Evolutionary conservation across 2,113 vertebrate species (phyloP).

Genomic region (Ceratotherium simum): DNA sequence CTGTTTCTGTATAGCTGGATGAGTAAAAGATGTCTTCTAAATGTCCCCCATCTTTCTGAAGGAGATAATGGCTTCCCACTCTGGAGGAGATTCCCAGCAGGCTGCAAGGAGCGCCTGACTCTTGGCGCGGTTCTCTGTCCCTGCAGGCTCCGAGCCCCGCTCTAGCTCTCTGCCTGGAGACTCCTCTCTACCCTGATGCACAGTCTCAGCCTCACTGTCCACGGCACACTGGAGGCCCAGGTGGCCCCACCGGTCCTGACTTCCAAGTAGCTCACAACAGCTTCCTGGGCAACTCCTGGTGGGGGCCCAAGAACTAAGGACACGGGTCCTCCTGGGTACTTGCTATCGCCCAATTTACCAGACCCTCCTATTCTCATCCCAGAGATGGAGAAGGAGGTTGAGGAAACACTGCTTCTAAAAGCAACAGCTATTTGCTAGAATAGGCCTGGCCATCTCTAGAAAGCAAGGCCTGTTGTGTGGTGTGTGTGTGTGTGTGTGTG

Average conservation of each 20-base stretch:
- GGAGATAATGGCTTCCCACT: background rate
- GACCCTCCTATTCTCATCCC: background rate
- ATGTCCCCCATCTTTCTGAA: background rate
- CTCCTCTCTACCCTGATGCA: too few relatives aligned
- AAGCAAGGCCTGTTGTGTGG: background rate
- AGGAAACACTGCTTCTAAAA: background rate
- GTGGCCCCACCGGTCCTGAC: fast-evolving
- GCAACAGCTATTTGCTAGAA: background rate
- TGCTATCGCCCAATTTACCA: background rate
- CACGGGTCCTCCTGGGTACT: background rate
- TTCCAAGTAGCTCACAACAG: background rate
- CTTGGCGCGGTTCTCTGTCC: background rate
- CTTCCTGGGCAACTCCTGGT: background rate
- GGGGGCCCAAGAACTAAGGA: background rate
- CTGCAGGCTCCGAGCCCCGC: background rate
- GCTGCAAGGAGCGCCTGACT: too few relatives aligned
- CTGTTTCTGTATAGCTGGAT: background rate
- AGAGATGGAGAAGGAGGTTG: background rate
- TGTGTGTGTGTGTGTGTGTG: background rate
- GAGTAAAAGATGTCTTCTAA: background rate
- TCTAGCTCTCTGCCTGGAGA: background rate
- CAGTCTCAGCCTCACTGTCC: background rate
- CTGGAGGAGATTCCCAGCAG: background rate
- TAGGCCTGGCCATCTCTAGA: background rate
- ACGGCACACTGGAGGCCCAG: background rate